Base-by-base conservation (phyloP, 2,113 vertebrate species). In the Recurvirostra avosetta region DNA sequence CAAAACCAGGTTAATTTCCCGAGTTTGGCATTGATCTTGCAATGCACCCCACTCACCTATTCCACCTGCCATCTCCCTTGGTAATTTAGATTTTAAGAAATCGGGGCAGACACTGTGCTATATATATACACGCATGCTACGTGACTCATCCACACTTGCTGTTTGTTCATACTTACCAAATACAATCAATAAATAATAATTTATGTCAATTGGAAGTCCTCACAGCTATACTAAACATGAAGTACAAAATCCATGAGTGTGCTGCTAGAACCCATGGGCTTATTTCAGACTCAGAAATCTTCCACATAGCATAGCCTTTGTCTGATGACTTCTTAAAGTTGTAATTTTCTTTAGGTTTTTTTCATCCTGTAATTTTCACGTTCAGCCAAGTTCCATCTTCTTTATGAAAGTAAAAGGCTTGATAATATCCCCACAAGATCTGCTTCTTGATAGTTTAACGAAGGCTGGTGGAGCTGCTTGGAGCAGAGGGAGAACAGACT, bases 31-130 rank as follows among this genome's bases (percentile, higher is more conserved):
- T 12, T 22, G 78, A 77, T 43, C 17, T 34, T 52, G 17, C 29
- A 53, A 29, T 38, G 56, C 25, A 27, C 8, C 41, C 43, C 23
- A 25, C 12, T 55, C 45, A 55, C 15, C 32, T 67, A 15, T 68
- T 68, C 53, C 40, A 58, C 15, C 22, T 50, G 15, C 34, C 30
- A 27, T 25, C 49, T 30, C 9, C 40, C 34, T 63, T 21, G 6
- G 12, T 47, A 67, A 62, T 47, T 59, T 29, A 62, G 76, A 81
- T 41, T 68, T 59, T 67, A 75, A 70, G 55, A 45, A 81, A n/a
- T 3, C 0, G 1, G 18, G 63, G 4, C 45, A 55, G n/a, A n/a
- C 26, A 36, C 17, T 34, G 16, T 45, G 17, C 27, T 78, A 22
- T 30, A 41, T 30, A 21, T n/a, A 55, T 6, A 40, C 8, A 43